These are phyloP conservation scores for Planiliza haematocheilus DNA, from an alignment of 2,113 vertebrate species.

Conservation along the genomic window DNA sequence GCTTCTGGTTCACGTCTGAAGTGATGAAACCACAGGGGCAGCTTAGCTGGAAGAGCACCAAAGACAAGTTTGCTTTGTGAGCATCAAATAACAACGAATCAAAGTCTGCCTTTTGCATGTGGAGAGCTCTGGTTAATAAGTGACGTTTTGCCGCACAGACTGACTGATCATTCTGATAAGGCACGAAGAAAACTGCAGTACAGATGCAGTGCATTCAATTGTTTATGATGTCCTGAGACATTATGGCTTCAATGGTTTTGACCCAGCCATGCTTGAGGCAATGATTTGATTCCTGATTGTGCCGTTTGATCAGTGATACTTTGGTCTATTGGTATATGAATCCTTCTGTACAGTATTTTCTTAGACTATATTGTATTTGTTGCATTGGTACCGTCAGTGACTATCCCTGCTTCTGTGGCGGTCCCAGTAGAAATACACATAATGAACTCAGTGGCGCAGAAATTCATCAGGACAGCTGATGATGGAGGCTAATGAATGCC, in stretches of 20 bases:
- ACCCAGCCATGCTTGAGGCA: no score
- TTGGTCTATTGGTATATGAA: background rate
- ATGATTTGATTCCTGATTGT: background rate
- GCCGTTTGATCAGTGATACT: background rate
- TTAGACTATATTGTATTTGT: background rate
- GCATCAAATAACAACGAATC: slow-evolving; percentile 34
- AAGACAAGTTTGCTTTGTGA: background rate
- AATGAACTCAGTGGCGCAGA: slow-evolving; percentile 9
- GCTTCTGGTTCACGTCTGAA: background rate
- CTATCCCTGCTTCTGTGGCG: background rate
- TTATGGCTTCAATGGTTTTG: background rate
- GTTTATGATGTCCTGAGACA: background rate
- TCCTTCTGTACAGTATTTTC: background rate
- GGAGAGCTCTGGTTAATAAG: slow-evolving; percentile 53
- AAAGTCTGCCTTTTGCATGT: slow-evolving; percentile 47
- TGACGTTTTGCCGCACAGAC: slow-evolving; percentile 11
- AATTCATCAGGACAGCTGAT: no score
- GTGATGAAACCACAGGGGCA: background rate
- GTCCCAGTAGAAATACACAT: slow-evolving; percentile 1
- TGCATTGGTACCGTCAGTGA: background rate
- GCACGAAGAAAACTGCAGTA: background rate
- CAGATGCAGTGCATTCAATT: background rate
- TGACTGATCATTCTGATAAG: background rate
- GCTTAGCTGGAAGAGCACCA: background rate
- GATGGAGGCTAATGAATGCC: background rate